A percentile compares a stretch with the other conserved stretches of the same genome.
Evolutionary conservation across 2,888 invertebrate genomes (phyloP).

Genomic region (Zelleria hepariella): DNA sequence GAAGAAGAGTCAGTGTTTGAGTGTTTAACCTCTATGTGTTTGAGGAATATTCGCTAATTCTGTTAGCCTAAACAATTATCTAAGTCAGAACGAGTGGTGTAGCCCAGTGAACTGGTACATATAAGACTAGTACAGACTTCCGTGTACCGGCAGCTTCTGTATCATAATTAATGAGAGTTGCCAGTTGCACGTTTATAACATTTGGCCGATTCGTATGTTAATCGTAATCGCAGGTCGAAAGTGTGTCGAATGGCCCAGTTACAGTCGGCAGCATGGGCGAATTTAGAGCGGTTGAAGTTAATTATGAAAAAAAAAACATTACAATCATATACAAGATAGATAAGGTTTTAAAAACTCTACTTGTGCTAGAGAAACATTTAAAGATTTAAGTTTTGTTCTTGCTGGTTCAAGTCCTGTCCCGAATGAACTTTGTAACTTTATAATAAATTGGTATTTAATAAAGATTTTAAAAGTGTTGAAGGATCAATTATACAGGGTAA

Average conservation of each 20-base stretch:
- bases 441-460: no score
- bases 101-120: neutral
- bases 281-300: neutral
- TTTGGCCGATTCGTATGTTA: neutral
- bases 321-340: neutral
- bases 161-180: constrained; percentile 3
- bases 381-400: no score
- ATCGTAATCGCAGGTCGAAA: neutral
- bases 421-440: no score
- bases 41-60: neutral
- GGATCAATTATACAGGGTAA: no score
- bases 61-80: neutral
- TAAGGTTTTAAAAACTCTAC: no score
- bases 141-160: neutral
- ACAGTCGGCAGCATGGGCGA: neutral
- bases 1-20: no score
- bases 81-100: neutral
- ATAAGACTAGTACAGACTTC: neutral
- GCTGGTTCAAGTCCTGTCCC: no score
- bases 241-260: constrained; percentile 4
- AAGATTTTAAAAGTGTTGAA: no score
- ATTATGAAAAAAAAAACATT: neutral
- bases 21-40: no score
- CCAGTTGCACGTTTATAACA: neutral
- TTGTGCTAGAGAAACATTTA: no score